phyloP scores from a whole-genome alignment of 2,888 invertebrate genomes.

The Diplolepis rosae region DNA sequence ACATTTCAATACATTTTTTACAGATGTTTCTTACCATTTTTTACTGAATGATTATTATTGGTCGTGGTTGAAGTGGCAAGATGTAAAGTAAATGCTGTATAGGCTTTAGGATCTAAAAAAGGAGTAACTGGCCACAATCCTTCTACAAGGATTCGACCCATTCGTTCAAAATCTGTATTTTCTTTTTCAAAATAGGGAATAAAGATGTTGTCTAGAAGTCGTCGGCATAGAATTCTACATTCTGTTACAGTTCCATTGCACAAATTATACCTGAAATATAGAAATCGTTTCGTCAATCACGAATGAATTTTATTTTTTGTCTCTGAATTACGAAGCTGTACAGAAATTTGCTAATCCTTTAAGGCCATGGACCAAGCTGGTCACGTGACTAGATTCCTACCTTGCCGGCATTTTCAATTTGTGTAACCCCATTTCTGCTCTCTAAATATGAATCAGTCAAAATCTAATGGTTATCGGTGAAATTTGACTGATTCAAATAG shows the following conservation, averaged over 20 bases:
- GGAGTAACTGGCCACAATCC: slow-evolving; percentile 84
- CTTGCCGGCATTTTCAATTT: no score
- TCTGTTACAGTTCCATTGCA: slow-evolving; percentile 80
- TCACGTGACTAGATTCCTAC: no score
- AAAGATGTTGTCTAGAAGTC: slow-evolving; percentile 77
- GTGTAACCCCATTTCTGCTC: no score
- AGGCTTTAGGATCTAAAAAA: slow-evolving; percentile 76
- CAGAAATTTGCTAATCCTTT: no score
- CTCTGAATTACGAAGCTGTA: no score
- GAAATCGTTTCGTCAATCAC: no score
- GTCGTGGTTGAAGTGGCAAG: slow-evolving; percentile 70
- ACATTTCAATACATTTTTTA: neutral
- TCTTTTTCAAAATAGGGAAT: slow-evolving; percentile 78
- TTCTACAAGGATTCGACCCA: slow-evolving; percentile 79
- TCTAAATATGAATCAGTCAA: no score
- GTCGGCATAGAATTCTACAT: slow-evolving; percentile 77
- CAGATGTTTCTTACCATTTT: slow-evolving; percentile 54
- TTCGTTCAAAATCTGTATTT: slow-evolving; percentile 79
- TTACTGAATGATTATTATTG: slow-evolving; percentile 67
- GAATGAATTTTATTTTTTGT: no score
- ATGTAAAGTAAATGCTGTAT: slow-evolving; percentile 77
- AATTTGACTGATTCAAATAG: no score
- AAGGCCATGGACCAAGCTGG: no score
- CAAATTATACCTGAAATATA: slow-evolving; percentile 79
- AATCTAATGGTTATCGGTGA: no score